phyloP scores from a whole-genome alignment of 2,797 vertebrate species.

The Hybognathus amarus region DNA sequence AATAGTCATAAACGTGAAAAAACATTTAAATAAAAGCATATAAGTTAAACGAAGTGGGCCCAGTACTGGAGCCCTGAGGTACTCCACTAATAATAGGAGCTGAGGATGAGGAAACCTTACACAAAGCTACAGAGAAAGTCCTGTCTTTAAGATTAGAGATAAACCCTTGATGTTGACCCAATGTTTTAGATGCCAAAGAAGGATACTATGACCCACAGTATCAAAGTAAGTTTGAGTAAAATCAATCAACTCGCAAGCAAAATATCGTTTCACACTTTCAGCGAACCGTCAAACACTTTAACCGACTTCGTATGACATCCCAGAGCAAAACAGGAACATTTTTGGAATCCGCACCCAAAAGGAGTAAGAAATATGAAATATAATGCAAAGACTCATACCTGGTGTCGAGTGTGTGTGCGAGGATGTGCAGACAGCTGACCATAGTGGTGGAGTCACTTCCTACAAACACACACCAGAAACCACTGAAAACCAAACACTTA shows the following conservation, averaged over 20 bases:
- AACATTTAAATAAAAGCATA: not conserved
- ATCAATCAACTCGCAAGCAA: not conserved
- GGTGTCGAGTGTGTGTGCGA: constrained; percentile 97
- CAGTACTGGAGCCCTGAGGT: not conserved
- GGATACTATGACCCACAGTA: not conserved
- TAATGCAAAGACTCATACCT: constrained; percentile 75
- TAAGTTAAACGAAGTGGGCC: not conserved
- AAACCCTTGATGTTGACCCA: not conserved
- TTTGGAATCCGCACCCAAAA: not conserved
- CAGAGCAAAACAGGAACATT: not conserved
- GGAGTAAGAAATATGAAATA: not conserved
- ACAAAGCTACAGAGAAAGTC: not conserved
- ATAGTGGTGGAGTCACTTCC: constrained; percentile 95
- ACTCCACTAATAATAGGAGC: not conserved
- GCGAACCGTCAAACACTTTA: not conserved
- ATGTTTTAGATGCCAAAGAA: not conserved
- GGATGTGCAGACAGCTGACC: constrained; percentile 98
- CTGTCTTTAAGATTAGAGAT: not conserved
- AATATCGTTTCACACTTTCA: not conserved
- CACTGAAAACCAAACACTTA: not conserved
- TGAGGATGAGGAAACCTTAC: not conserved
- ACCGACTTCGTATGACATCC: not conserved
- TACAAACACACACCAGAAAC: constrained; percentile 63
- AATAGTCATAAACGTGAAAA: not conserved
- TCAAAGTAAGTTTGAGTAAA: not conserved